Base-by-base conservation (phyloP, 1,140 invertebrate genomes). In the Papilio aristodemus region DNA sequence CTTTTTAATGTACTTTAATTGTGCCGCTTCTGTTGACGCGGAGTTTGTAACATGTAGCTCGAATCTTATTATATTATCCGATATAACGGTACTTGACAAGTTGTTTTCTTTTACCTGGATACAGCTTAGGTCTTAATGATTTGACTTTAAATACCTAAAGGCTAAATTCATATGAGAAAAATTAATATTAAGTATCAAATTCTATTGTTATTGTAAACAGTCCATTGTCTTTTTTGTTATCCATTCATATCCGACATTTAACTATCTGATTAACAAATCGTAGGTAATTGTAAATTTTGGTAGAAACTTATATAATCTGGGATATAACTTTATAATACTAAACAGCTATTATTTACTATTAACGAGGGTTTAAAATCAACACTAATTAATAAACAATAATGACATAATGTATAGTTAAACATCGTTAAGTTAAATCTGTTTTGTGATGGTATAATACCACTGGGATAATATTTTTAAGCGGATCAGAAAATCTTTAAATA, bases 1-100 rank as follows among this genome's bases (percentile, higher is more conserved):
- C 46, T 87, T 88, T 90, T 88, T 81, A 79, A 84, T 85, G 84
- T 81, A 84, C 84, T 84, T 81, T 89, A 88, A 90, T 89, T 84
- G 79, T 78, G 74, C 70, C 73, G 78, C 78, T 73, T 80, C 79
- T 80, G 77, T 83, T 76, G 77, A 82, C 67, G 76, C 43, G 17
- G 41, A 46, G 25, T 66, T 74, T 77, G 69, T 68, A 67, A 69
- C 68, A 38, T 71, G 72, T 71, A 71, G 73, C 62, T 43, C 54
- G 67, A 78, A 66, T 50, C 41, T 66, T 50, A 59, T 59, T 59
- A 66, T 66, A 43, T 32, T 66, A 66, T 66, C 41, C n/a, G 25
- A 50, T 66, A 50, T 27, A 66, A 66, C 63, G 63, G 63, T 66
- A 66, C 41, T 19, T 27, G 63, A 27, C n/a, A n/a, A 37, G 17